A percentile compares a stretch with the other conserved stretches of the same genome.
Evolutionary conservation across 2,888 invertebrate species (phyloP).

Genomic region (Parnassius orleans): DNA sequence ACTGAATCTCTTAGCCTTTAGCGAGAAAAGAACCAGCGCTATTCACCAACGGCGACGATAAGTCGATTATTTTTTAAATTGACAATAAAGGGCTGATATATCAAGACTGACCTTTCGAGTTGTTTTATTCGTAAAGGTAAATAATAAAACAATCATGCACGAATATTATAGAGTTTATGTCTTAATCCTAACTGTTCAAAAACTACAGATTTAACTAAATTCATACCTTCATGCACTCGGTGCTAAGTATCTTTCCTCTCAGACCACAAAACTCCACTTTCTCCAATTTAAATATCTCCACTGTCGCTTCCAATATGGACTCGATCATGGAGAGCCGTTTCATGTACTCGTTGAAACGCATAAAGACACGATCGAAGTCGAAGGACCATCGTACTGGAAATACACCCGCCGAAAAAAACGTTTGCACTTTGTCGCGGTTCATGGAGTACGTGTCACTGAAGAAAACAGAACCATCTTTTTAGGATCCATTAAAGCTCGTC

Average conservation of each 20-base stretch:
- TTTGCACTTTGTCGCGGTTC: conserved; percentile 77
- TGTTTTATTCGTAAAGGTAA: too few species aligned
- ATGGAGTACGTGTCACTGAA: conserved; percentile 73
- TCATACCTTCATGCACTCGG: conserved; percentile 69
- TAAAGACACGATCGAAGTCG: conserved; percentile 86
- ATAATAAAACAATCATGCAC: too few species aligned
- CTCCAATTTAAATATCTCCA: conserved; percentile 93
- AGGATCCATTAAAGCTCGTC: not conserved
- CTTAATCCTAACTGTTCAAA: too few species aligned
- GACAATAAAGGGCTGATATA: too few species aligned
- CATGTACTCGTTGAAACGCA: conserved; percentile 83
- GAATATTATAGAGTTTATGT: too few species aligned
- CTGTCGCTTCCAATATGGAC: conserved; percentile 86
- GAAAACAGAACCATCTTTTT: not conserved
- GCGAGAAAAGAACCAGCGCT: too few species aligned
- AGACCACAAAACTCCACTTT: conserved; percentile 89
- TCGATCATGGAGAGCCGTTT: conserved; percentile 84
- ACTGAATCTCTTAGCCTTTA: too few species aligned
- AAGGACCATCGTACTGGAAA: conserved; percentile 88
- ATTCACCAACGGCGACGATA: too few species aligned
- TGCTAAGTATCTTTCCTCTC: conserved; percentile 82
- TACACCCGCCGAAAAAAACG: conserved; percentile 76
- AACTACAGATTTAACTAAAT: not conserved
- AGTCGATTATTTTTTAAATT: too few species aligned
- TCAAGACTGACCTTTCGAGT: too few species aligned